These are phyloP conservation scores for Drosophila azteca DNA, from an alignment of 1,140 invertebrate genomes.

Conservation along the genomic window DNA sequence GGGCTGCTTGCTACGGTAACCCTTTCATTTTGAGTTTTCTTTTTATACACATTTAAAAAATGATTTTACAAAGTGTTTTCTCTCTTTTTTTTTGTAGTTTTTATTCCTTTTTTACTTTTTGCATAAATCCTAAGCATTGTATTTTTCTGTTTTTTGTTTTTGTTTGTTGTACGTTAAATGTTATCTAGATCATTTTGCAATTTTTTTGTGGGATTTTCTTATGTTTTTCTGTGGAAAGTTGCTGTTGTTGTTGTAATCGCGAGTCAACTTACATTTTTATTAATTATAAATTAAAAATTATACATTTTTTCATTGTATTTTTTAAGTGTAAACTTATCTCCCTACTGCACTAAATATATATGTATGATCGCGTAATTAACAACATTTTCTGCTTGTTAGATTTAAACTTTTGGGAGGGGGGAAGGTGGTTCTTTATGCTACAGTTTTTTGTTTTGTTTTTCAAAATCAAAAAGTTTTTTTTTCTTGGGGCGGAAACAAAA, in stretches of 20 bases:
- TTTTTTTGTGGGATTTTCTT: conserved; percentile 52
- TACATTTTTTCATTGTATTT: conserved; percentile 62
- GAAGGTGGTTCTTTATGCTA: too few species aligned
- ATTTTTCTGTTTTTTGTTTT: conserved; percentile 46
- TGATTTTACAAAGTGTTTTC: conserved; percentile 72
- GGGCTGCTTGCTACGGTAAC: conserved; percentile 26
- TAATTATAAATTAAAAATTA: conserved; percentile 72
- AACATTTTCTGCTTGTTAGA: too few species aligned
- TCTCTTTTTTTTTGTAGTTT: conserved; percentile 16
- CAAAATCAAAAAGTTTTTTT: conserved; percentile 21
- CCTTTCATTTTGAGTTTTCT: conserved; percentile 37
- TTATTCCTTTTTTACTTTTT: conserved; percentile 18
- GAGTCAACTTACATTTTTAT: conserved; percentile 48
- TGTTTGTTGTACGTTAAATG: conserved; percentile 37
- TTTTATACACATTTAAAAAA: conserved; percentile 77
- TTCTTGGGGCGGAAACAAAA: conserved; percentile 46
- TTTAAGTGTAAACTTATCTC: conserved; percentile 67
- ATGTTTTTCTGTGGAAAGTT: conserved; percentile 33
- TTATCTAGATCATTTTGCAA: conserved; percentile 50
- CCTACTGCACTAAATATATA: conserved; percentile 60
- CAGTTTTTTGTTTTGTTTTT: conserved; percentile 38
- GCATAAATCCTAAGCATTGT: conserved; percentile 57
- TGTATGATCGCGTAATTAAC: conserved; percentile 62
- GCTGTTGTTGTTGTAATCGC: conserved; percentile 30
- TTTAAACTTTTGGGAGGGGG: too few species aligned